Percentiles rank a stretch among this genome's conserved stretches.
Conservation (phyloP, 1,140 invertebrate species). For the Drosophila suzukii region DNA sequence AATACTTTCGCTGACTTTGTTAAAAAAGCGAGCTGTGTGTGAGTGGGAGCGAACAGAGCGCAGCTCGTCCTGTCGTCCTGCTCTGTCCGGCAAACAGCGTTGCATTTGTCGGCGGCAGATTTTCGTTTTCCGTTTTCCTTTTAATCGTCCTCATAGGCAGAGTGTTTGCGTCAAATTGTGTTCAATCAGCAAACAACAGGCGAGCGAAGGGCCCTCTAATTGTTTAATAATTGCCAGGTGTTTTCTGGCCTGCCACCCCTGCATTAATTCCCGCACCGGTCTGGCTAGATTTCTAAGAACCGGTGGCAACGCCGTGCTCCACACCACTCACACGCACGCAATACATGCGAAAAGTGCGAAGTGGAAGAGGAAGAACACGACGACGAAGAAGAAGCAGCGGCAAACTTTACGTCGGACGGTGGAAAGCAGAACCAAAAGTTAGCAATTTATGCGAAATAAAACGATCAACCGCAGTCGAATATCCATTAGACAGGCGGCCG, state of each 20-base stretch:
- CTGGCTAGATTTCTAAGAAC: constrained; percentile 33
- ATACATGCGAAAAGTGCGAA: constrained; percentile 65
- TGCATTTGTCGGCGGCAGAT: constrained; percentile 58
- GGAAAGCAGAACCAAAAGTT: constrained; percentile 42
- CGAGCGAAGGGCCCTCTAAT: constrained; percentile 3
- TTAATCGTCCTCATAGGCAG: constrained; percentile 19
- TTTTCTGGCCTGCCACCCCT: background rate
- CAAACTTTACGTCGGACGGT: constrained; percentile 68
- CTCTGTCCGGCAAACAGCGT: constrained; percentile 34
- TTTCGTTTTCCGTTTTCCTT: constrained; percentile 56
- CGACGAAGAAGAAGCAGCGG: constrained; percentile 69
- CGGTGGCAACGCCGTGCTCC: constrained; percentile 60
- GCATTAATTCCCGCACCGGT: constrained; percentile 5
- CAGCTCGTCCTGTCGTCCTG: constrained; percentile 44
- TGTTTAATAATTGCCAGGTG: constrained; percentile 35
- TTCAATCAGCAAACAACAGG: constrained; percentile 19
- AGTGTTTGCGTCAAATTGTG: constrained; percentile 9
- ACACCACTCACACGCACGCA: constrained; percentile 54
- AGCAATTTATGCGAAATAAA: constrained; percentile 40
- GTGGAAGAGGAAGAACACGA: constrained; percentile 56
- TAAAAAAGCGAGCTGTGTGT: constrained; percentile 35
- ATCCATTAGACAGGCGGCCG: background rate
- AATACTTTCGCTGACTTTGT: constrained; percentile 43
- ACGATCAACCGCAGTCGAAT: constrained; percentile 8
- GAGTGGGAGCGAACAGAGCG: constrained; percentile 24